Base-by-base conservation (phyloP, 1,140 invertebrate genomes). In the Aphaenogaster floridana region DNA sequence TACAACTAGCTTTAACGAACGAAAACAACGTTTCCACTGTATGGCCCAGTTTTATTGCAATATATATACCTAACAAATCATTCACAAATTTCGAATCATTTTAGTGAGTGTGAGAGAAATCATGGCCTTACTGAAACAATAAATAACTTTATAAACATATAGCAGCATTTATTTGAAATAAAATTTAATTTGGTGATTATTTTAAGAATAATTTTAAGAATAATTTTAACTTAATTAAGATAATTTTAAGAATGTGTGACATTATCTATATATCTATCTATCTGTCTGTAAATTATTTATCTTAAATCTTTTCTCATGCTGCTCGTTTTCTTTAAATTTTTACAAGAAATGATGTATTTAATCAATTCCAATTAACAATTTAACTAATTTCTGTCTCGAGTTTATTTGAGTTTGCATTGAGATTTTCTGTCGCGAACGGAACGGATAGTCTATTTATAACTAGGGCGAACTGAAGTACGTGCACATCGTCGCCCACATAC, bases 11-110 rank as follows among this genome's bases (percentile, higher is more conserved):
- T 83, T 83, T 34, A 68, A 81, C 50, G 61, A 71, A 69, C 50
- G 39, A 48, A 83, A 72, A 61, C 61, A 83, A 83, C 15, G 21
- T 72, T 71, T 81, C 21, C 39, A 72, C 50, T 21, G 8, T 17
- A 36, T 6, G 1, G 28, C 39, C 13, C 13, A 45, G 63, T 52
- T 71, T 45, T 4, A 34, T 57, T 36, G 52, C 64, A 9, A 17
- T 54, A 42, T 68, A 9, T 57, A 28, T 36, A 83, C 45, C 7
- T 72, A n/a, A 61, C 28, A 28, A 28, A 0, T 28, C 52, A 34
- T 71, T 15, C 11, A 42, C 6, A 42, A 72, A 48, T 80, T 50
- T 69, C 13, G 21, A 48, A 69, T 52, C 2, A 80, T 28, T 64
- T 34, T 8, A 28, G 28, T 28, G 28, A 45, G 21, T 6, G 9